These are phyloP conservation scores for Pangasianodon hypophthalmus DNA, from an alignment of 2,113 vertebrate genomes.

Conservation along the genomic window DNA sequence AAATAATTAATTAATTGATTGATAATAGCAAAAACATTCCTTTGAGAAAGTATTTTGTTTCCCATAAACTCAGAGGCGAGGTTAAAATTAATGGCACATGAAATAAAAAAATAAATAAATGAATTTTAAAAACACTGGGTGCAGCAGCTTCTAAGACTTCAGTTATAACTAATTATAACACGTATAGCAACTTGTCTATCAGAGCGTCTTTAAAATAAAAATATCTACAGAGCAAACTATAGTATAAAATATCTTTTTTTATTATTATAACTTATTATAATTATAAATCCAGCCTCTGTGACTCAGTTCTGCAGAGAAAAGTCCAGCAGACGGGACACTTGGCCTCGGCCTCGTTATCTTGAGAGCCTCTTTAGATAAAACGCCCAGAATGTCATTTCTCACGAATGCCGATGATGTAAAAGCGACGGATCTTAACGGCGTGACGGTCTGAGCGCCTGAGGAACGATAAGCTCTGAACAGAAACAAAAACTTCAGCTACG, in stretches of 20 bases:
- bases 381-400: slow-evolving; percentile 21
- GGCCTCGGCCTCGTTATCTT: slow-evolving; percentile 3
- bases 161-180: background rate
- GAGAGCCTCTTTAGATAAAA: slow-evolving; percentile 41
- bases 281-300: background rate
- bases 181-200: too few relatives aligned
- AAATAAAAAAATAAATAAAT: too few relatives aligned
- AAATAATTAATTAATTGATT: background rate
- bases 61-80: too few relatives aligned
- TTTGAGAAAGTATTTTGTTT: too few relatives aligned
- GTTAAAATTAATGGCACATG: too few relatives aligned
- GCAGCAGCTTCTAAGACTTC: too few relatives aligned
- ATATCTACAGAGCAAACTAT: background rate
- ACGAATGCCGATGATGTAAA: slow-evolving; percentile 1
- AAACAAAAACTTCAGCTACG: background rate
- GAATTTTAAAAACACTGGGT: too few relatives aligned
- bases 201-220: too few relatives aligned
- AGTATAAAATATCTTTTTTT: background rate
- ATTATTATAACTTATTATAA: background rate
- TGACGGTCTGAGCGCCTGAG: background rate
- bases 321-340: background rate
- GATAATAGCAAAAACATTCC: too few relatives aligned
- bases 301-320: background rate
- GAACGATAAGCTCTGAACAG: background rate
- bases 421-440: background rate